Base-by-base conservation (phyloP, 92 coral and sea anemone genomes). In the Nematostella vectensis region DNA sequence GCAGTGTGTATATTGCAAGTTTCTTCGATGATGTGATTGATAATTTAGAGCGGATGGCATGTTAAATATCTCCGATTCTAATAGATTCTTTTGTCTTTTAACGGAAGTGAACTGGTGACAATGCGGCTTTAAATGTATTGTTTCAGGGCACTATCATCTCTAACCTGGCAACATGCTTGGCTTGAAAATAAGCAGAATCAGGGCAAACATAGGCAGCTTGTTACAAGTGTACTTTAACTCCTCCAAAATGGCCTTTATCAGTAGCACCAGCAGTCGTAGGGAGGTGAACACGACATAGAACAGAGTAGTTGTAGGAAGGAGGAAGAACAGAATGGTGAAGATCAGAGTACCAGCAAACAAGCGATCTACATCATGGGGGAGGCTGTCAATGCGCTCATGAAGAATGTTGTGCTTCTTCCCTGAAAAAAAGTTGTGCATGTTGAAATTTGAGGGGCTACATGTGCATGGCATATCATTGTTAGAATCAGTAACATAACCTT, bases 391-490 rank as follows among this genome's bases (percentile, higher is more conserved):
- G 58, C 89, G 69, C 25, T 67, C 81, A 48, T 80, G 83, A 53
- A 85, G 73, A 22, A 80, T 66, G 71, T 79, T 93, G 84, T 88
- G 81, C 36, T 80, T 93, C 50, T 83, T 93, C 40, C 99, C 99
- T 89, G 65, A 16, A 31, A 44, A 48, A 53, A 3, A 6, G 24
- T 31, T n/a, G n/a, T n/a, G n/a, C n/a, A n/a, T n/a, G n/a, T n/a
- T n/a, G 9, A 17, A 43, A 9, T 1, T 24, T 29, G 40, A 48
- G 26, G n/a, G n/a, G n/a, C n/a, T n/a, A n/a, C n/a, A n/a, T n/a
- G n/a, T n/a, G n/a, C n/a, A n/a, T n/a, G n/a, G n/a, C n/a, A n/a
- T n/a, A n/a, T n/a, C n/a, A n/a, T n/a, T n/a, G n/a, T n/a, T n/a
- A n/a, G n/a, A n/a, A n/a, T n/a, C n/a, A n/a, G n/a, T n/a, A n/a